Conservation (phyloP, 2,113 vertebrate species). For the Phainopepla nitens region DNA sequence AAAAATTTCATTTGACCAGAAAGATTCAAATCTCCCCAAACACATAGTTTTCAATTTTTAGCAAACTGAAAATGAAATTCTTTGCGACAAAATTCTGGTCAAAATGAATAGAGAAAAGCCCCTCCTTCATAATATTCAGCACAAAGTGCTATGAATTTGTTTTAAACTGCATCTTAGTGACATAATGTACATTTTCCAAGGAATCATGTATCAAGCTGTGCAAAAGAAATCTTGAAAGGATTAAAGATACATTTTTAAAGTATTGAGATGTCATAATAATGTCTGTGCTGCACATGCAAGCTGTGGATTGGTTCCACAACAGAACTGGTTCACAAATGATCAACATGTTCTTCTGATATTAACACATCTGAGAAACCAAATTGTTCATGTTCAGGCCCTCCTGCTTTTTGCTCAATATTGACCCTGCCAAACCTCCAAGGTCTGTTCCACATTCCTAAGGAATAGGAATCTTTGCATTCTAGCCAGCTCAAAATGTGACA, state of each 20-base stretch:
- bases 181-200: neutral
- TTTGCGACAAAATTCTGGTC: neutral
- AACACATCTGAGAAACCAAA: neutral
- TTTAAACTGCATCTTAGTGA: neutral
- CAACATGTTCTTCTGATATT: neutral
- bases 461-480: neutral
- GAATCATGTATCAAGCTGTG: neutral
- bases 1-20: neutral
- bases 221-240: neutral
- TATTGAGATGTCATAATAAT: neutral
- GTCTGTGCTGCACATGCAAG: neutral
- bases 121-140: neutral
- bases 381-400: neutral
- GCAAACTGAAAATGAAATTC: neutral
- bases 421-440: neutral
- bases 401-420: neutral
- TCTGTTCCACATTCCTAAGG: neutral
- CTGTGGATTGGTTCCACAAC: neutral
- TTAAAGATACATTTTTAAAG: neutral
- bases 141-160: neutral
- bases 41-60: neutral
- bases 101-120: neutral
- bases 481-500: neutral
- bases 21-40: neutral
- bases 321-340: neutral